Conservation (phyloP, 2,888 invertebrate species). For the Oxyscelio sp. region DNA sequence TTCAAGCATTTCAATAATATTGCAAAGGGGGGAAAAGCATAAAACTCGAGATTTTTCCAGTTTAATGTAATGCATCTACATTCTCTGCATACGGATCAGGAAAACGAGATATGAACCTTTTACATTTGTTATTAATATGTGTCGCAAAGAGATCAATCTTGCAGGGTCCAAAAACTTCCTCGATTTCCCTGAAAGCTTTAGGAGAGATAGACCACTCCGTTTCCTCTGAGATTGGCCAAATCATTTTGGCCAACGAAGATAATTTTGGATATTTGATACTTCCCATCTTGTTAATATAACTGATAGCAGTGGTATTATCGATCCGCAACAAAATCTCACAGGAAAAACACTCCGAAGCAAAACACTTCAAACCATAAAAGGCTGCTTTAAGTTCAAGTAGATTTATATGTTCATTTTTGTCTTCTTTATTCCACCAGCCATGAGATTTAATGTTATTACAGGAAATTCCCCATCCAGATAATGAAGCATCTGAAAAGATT, state of each 20-base stretch:
- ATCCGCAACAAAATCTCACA: constrained; percentile 69
- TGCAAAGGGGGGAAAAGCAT: constrained; percentile 75
- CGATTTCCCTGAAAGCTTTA: constrained; percentile 27
- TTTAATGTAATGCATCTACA: too few species aligned
- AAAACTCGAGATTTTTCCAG: too few species aligned
- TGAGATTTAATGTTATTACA: not conserved
- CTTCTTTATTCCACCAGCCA: constrained; percentile 35
- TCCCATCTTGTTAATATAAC: too few species aligned
- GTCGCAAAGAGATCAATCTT: too few species aligned
- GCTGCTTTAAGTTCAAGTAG: constrained; percentile 67
- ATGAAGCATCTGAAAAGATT: constrained; percentile 47
- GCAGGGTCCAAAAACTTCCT: too few species aligned
- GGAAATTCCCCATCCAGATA: constrained; percentile 7
- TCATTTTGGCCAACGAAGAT: constrained; percentile 47
- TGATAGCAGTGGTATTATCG: too few species aligned
- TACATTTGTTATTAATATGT: not conserved
- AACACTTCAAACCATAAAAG: constrained; percentile 26
- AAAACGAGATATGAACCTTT: constrained; percentile 1
- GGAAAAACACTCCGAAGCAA: constrained; percentile 9
- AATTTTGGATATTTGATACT: too few species aligned
- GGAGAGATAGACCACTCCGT: constrained; percentile 63
- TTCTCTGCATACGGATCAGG: not conserved
- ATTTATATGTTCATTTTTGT: constrained; percentile 63
- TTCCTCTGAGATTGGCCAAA: constrained; percentile 69
- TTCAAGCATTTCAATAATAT: constrained; percentile 75